These are phyloP conservation scores for Aricia agestis DNA, from an alignment of 1,140 invertebrate genomes.

Conservation along the genomic window DNA sequence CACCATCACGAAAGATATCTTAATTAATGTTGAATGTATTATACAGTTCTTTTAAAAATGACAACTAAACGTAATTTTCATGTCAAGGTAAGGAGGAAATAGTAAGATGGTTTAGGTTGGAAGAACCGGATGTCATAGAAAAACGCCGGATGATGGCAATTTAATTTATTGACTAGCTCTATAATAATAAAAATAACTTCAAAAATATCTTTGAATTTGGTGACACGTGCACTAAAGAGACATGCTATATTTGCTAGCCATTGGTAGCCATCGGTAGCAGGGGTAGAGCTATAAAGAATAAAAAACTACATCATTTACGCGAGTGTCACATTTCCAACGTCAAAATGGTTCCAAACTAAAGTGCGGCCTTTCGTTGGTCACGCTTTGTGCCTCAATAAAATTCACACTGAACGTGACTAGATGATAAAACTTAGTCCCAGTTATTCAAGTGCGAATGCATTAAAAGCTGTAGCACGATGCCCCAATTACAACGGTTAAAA, in stretches of 20 bases:
- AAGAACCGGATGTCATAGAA: constrained; percentile 4
- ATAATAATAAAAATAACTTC: background rate
- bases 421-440: background rate
- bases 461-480: background rate
- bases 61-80: background rate
- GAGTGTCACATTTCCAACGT: no score
- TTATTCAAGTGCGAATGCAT: background rate
- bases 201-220: background rate
- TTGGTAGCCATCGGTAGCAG: no score
- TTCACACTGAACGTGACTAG: no score
- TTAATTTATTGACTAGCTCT: background rate
- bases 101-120: background rate
- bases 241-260: no score
- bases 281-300: no score
- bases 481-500: constrained; percentile 1
- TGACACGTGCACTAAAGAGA: background rate
- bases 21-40: background rate
- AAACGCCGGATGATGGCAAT: background rate
- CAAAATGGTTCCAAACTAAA: no score
- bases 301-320: no score
- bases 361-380: no score
- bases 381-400: no score
- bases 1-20: background rate
- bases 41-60: background rate
- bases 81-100: background rate